Percentiles rank a stretch among this genome's conserved stretches.
These are phyloP conservation scores for Diorhabda carinulata DNA, from an alignment of 1,140 invertebrate species.

Conservation along the genomic window DNA sequence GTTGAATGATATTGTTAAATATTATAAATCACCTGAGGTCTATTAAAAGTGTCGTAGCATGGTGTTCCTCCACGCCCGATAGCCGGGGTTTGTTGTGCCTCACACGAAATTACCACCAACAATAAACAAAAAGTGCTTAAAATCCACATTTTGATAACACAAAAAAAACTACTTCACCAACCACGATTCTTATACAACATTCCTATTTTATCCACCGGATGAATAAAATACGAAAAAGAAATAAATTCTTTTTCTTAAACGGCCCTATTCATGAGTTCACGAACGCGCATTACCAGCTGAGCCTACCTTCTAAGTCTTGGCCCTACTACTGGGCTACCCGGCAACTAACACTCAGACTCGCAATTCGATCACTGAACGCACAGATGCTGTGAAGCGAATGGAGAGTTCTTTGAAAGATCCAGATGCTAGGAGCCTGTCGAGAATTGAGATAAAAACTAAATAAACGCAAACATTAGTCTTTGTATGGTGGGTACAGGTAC, in stretches of 20 bases:
- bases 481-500: neutral
- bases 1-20: too few relatives aligned
- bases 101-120: neutral
- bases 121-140: conserved; percentile 8
- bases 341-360: neutral
- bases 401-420: conserved; percentile 9
- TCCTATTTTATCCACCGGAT: neutral
- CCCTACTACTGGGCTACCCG: conserved; percentile 13
- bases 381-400: conserved; percentile 14
- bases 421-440: conserved; percentile 10
- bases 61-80: conserved; percentile 34
- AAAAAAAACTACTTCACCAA: too few relatives aligned
- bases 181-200: too few relatives aligned
- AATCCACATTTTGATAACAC: conserved; percentile 3
- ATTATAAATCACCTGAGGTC: conserved; percentile 30
- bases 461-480: conserved; percentile 6
- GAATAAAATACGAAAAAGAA: neutral
- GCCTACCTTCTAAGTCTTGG: neutral
- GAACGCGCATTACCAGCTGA: conserved; percentile 6
- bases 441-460: conserved; percentile 4
- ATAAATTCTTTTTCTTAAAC: conserved; percentile 1
- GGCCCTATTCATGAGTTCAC: conserved; percentile 9
- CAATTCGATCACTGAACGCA: neutral
- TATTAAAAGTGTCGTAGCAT: conserved; percentile 37
- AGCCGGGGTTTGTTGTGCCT: conserved; percentile 29